phyloP scores from a whole-genome alignment of 2,797 vertebrate genomes.

The Epinephelus malabaricus region DNA sequence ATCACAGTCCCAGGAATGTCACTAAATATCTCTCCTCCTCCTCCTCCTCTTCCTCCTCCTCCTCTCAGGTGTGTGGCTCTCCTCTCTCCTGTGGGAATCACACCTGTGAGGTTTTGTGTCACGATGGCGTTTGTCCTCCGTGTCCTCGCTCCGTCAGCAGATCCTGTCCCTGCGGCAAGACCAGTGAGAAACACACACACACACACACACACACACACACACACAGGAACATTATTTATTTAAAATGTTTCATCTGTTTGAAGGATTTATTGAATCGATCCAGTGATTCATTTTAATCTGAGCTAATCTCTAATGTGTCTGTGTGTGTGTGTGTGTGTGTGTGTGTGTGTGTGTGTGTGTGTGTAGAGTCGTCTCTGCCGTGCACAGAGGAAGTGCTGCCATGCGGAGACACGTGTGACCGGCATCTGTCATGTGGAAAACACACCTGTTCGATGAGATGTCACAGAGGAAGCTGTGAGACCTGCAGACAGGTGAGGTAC shows the following conservation, averaged over 20 bases:
- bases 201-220: neutral
- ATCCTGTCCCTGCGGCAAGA: constrained; percentile 93
- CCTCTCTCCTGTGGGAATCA: constrained; percentile 93
- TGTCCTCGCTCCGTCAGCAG: constrained; percentile 94
- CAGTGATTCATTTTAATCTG: no score
- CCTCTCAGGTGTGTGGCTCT: constrained; percentile 87
- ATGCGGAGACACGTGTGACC: constrained; percentile 96
- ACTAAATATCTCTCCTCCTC: no score
- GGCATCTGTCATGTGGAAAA: constrained; percentile 90
- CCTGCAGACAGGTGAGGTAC: constrained; percentile 91
- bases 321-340: constrained; percentile 9
- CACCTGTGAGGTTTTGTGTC: constrained; percentile 92
- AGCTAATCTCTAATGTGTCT: no score
- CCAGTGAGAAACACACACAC: constrained; percentile 84
- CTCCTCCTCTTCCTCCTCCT: no score
- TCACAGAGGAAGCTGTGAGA: constrained; percentile 95
- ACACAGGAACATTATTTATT: neutral
- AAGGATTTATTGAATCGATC: no score
- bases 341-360: constrained; percentile 36
- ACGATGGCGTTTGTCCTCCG: constrained; percentile 90
- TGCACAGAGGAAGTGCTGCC: constrained; percentile 95
- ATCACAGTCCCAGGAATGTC: no score
- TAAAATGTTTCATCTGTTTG: no score
- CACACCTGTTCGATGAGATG: constrained; percentile 97
- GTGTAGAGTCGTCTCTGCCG: constrained; percentile 90